These are phyloP conservation scores for Alcedo atthis DNA, from an alignment of 2,797 vertebrate species.

Conservation along the genomic window DNA sequence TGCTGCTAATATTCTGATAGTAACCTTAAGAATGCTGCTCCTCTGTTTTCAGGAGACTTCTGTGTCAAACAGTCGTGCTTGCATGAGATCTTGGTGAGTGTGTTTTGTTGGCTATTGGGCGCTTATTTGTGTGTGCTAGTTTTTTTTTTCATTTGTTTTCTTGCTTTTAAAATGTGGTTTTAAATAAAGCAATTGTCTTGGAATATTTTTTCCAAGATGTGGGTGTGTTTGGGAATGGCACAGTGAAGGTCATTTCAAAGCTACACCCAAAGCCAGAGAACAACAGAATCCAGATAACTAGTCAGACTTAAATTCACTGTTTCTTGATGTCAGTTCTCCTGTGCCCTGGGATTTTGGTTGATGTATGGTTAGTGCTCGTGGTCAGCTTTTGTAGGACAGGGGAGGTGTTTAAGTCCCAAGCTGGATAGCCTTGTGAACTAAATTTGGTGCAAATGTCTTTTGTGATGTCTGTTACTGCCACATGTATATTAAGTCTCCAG, in stretches of 20 bases:
- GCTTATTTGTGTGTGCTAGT: too few species aligned
- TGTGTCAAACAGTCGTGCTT: neutral
- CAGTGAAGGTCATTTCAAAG: neutral
- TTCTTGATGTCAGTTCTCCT: neutral
- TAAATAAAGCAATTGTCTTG: neutral
- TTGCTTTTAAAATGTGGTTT: neutral
- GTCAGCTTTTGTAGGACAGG: neutral
- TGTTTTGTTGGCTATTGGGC: too few species aligned
- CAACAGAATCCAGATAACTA: fast-evolving
- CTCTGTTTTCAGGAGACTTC: neutral
- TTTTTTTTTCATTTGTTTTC: too few species aligned
- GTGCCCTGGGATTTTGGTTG: neutral
- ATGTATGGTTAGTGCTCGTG: fast-evolving
- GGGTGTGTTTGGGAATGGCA: neutral
- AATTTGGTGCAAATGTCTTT: neutral
- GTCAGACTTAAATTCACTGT: fast-evolving
- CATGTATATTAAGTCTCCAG: neutral
- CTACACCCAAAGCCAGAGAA: neutral
- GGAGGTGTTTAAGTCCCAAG: neutral
- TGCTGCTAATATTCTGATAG: neutral
- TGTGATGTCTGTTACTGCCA: neutral
- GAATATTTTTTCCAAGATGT: too few species aligned
- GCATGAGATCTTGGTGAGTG: neutral
- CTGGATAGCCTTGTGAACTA: neutral
- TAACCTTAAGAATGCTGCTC: neutral